Conservation (phyloP, 2,113 vertebrate genomes). For the Salminus brasiliensis region DNA sequence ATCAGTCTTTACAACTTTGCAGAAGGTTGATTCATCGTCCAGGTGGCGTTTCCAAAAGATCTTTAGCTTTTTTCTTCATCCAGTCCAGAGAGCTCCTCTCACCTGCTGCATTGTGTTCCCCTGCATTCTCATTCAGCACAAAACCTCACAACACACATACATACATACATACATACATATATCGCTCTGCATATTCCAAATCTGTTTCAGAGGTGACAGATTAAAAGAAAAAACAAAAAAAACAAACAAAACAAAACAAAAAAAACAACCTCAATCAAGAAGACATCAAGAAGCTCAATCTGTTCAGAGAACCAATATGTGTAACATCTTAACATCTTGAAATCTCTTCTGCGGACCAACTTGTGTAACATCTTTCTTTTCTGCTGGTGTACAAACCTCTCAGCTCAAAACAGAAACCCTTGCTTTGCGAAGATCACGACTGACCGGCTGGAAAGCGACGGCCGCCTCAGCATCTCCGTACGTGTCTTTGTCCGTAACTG, state of each 20-base stretch:
- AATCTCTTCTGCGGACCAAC: too few species aligned
- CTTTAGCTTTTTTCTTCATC: background rate
- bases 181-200: background rate
- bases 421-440: background rate
- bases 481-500: background rate
- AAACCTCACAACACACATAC: background rate
- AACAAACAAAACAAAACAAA: too few species aligned
- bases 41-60: background rate
- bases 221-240: too few species aligned
- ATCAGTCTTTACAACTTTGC: background rate
- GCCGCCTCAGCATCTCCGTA: background rate
- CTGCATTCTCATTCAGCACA: background rate
- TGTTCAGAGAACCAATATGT: background rate
- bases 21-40: background rate
- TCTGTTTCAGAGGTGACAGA: background rate
- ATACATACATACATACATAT: background rate
- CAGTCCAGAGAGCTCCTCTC: background rate
- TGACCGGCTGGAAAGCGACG: background rate
- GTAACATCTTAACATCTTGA: background rate
- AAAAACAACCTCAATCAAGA: too few species aligned
- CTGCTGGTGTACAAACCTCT: constrained; percentile 19
- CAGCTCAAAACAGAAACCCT: too few species aligned
- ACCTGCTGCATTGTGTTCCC: background rate
- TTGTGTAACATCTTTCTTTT: background rate
- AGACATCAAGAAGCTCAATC: too few species aligned